phyloP scores from a whole-genome alignment of 2,888 invertebrate genomes.

The Parochlus steinenii region DNA sequence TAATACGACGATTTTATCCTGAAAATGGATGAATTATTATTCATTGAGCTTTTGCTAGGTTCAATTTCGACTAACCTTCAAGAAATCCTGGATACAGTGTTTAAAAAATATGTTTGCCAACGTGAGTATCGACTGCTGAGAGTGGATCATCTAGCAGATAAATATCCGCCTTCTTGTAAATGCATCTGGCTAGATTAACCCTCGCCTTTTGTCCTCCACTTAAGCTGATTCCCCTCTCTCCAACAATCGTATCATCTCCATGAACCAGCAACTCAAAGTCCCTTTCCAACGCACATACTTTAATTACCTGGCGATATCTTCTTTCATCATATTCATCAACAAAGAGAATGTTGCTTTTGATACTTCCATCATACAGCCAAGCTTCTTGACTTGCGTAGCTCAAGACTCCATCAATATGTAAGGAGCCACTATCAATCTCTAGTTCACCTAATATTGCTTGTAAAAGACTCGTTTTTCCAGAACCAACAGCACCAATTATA shows the following conservation, averaged over 20 bases:
- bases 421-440: slow-evolving; percentile 38
- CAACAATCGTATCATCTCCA: slow-evolving; percentile 35
- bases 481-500: slow-evolving; percentile 56
- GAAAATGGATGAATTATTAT: too few species aligned
- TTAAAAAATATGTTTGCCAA: slow-evolving; percentile 61
- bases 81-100: slow-evolving; percentile 43
- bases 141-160: slow-evolving; percentile 65
- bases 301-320: slow-evolving; percentile 33
- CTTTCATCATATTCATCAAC: slow-evolving; percentile 50
- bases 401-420: slow-evolving; percentile 42
- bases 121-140: slow-evolving; percentile 62
- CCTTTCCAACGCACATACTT: slow-evolving; percentile 40
- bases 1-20: slow-evolving; percentile 50
- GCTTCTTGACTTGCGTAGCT: slow-evolving; percentile 71
- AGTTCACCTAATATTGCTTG: slow-evolving; percentile 59
- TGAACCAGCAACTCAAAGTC: slow-evolving; percentile 45
- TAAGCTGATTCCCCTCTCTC: slow-evolving; percentile 52
- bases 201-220: slow-evolving; percentile 64
- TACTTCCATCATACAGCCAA: slow-evolving; percentile 64
- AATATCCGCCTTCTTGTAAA: slow-evolving; percentile 58
- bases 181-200: slow-evolving; percentile 55
- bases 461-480: slow-evolving; percentile 56
- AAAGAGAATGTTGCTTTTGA: slow-evolving; percentile 86
- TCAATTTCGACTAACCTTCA: too few species aligned
- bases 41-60: too few species aligned